Base-by-base conservation (phyloP, 2,888 invertebrate species). In the Acanthosepion pharaonis region DNA sequence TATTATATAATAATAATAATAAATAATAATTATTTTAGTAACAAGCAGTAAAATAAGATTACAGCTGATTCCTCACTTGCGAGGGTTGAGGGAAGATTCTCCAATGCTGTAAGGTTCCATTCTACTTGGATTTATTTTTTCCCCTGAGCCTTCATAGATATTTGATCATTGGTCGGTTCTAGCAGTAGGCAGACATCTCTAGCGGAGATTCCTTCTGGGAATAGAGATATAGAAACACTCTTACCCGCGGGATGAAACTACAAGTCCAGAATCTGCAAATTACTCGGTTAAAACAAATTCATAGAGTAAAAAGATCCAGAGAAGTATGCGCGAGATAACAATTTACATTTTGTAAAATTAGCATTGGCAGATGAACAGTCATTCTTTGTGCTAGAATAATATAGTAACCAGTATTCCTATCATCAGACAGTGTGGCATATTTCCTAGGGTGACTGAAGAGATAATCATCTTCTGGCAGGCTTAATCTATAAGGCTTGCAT, bases 21-120 rank as follows among this genome's bases (percentile, higher is more conserved):
- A 51, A 42, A 42, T 42, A 42, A 42, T 42, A 42, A 2, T 42
- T 51, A 64, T 64, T 78, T n/a, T 53, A 48, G 28, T 93, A 42
- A 11, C 53, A 51, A 51, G 53, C n/a, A 93, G 93, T n/a, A 53
- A 93, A n/a, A 92, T 92, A 51, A 93, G 53, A 93, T 49, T 78
- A 78, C 78, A 78, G 78, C 78, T n/a, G 33, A 78, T 78, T 78
- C 78, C 78, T 78, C 78, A 78, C 78, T 78, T 78, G 78, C n/a
- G 78, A 78, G 78, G 78, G 78, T 78, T 33, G 78, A 78, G 33
- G 78, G 78, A 78, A 33, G 78, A n/a, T 78, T 33, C 78, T 78
- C n/a, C 78, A 78, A 78, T 78, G 78, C n/a, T n/a, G 78, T 78
- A 78, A 15, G 78, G 78, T 78, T 78, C 78, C 78, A n/a, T 78